These are phyloP conservation scores for Scaptomyza parva DNA, from an alignment of 2,888 invertebrate species.

Conservation along the genomic window DNA sequence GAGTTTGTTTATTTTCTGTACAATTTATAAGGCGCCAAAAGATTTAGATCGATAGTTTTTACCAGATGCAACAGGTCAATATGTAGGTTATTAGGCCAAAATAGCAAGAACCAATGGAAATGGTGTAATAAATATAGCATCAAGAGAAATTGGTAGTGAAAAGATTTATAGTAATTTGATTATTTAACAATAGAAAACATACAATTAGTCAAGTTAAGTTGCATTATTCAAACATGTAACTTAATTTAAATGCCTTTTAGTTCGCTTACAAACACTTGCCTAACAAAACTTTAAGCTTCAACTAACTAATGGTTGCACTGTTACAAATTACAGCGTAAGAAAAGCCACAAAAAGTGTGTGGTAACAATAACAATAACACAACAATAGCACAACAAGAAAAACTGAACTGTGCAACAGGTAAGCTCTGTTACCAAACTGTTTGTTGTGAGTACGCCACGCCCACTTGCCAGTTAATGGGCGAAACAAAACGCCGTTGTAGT, in stretches of 20 bases:
- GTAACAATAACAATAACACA: conserved; percentile 20
- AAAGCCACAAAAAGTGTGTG: conserved; percentile 40
- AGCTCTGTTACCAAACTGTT: conserved; percentile 37
- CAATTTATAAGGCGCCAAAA: conserved; percentile 70
- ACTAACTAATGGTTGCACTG: conserved; percentile 17
- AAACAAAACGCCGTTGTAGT: conserved; percentile 33
- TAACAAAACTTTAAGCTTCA: neutral
- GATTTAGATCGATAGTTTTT: conserved; percentile 55
- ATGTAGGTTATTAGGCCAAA: conserved; percentile 56
- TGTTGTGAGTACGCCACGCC: conserved; percentile 32
- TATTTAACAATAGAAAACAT: neutral
- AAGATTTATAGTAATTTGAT: too few relatives aligned
- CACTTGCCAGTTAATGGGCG: conserved; percentile 16
- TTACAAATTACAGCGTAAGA: conserved; percentile 33
- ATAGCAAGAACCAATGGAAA: too few relatives aligned
- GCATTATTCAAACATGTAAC: conserved; percentile 14
- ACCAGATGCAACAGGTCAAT: conserved; percentile 24
- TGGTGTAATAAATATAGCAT: too few relatives aligned
- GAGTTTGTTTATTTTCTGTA: conserved; percentile 53
- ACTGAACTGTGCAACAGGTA: conserved; percentile 46
- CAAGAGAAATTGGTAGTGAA: too few relatives aligned
- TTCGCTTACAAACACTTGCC: conserved; percentile 1
- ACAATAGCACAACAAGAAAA: neutral
- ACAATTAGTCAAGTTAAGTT: conserved; percentile 13
- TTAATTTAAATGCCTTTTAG: neutral